Evolutionary conservation across 2,888 invertebrate species (phyloP).

Genomic region (Orthosia incerta): DNA sequence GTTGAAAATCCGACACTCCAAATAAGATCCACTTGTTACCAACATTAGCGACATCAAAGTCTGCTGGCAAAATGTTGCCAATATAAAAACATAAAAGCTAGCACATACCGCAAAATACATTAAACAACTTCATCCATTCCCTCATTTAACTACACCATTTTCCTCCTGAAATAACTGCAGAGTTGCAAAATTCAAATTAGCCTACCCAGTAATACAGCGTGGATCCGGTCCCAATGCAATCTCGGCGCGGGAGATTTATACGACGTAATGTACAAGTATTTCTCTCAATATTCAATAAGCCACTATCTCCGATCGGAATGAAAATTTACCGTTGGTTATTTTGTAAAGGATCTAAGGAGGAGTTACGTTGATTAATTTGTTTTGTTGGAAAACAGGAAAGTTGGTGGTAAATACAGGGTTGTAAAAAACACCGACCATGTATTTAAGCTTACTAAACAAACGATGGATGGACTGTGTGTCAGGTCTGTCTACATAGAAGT

Average conservation of each 20-base stretch:
- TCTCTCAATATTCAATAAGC: conserved; percentile 48
- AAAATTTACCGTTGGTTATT: conserved; percentile 19
- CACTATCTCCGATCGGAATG: conserved; percentile 20
- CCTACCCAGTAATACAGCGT: conserved; percentile 10
- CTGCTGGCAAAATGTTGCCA: neutral
- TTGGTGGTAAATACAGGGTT: no score
- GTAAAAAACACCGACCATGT: no score
- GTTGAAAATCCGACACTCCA: neutral
- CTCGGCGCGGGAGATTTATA: conserved; percentile 35
- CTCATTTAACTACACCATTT: conserved; percentile 7
- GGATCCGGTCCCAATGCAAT: conserved; percentile 34
- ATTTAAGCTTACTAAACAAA: no score
- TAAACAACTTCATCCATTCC: neutral
- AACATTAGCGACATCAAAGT: neutral
- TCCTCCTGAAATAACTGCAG: conserved; percentile 25
- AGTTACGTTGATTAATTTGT: neutral
- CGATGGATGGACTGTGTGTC: no score
- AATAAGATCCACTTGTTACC: neutral
- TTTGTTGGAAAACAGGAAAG: neutral
- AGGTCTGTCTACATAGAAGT: no score
- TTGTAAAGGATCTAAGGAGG: neutral
- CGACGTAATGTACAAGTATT: conserved; percentile 15
- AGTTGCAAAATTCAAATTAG: conserved; percentile 40
- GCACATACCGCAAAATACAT: neutral
- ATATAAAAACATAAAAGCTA: neutral